phyloP scores from a whole-genome alignment of 2,113 vertebrate genomes.

The Apteryx owenii region DNA sequence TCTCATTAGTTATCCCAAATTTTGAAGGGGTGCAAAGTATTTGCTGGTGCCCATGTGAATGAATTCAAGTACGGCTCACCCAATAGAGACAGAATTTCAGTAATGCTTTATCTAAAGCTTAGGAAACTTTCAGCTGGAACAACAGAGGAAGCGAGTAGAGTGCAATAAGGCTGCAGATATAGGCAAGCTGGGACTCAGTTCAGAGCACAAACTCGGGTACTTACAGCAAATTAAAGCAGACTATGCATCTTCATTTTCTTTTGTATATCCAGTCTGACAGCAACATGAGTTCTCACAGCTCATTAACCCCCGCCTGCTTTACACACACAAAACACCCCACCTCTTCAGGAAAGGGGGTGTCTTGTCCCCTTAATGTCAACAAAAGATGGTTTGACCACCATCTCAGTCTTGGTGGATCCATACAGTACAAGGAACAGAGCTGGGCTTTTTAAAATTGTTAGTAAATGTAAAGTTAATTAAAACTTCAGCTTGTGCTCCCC shows the following conservation, averaged over 20 bases:
- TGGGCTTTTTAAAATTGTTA: background rate
- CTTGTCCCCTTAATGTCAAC: background rate
- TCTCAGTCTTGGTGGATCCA: background rate
- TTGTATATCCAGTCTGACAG: background rate
- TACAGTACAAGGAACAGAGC: background rate
- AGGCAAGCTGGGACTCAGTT: background rate
- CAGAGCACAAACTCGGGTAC: background rate
- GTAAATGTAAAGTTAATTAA: background rate
- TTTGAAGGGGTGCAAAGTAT: background rate
- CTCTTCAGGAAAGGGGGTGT: background rate
- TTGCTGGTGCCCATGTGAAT: accelerated
- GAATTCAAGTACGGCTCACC: background rate
- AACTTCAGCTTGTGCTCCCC: background rate
- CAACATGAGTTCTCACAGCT: background rate
- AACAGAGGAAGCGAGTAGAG: background rate
- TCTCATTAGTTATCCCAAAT: background rate
- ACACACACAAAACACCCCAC: background rate
- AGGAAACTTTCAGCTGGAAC: background rate
- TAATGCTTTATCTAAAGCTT: background rate
- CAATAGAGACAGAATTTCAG: background rate
- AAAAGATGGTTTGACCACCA: background rate
- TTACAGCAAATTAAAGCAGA: background rate
- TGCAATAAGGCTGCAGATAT: background rate
- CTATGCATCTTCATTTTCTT: background rate
- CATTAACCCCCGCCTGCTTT: background rate